phyloP scores from a whole-genome alignment of 2,113 vertebrate species.

The Zapus hudsonius region DNA sequence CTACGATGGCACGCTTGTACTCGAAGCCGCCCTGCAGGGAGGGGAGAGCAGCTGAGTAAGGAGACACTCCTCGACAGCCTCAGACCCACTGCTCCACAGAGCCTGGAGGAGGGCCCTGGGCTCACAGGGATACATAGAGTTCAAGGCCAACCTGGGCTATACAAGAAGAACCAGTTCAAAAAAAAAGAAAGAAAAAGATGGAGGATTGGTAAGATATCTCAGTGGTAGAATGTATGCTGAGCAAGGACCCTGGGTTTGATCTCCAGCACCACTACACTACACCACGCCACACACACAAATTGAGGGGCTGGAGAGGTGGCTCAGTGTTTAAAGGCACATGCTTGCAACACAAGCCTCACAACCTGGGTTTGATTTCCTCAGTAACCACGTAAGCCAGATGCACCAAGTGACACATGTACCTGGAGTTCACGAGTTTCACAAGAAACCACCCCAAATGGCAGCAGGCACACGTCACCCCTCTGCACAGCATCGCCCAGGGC shows the following conservation, averaged over 20 bases:
- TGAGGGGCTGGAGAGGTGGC: too few species aligned
- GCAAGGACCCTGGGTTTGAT: neutral
- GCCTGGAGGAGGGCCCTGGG: neutral
- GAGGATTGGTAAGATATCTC: neutral
- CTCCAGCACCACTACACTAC: neutral
- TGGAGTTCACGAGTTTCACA: neutral
- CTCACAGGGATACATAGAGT: neutral
- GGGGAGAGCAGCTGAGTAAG: slow-evolving; percentile 4
- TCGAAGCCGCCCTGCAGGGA: slow-evolving; percentile 87
- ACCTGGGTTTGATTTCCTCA: too few species aligned
- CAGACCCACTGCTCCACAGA: neutral
- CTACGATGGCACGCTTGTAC: slow-evolving; percentile 90
- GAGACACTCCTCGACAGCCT: neutral
- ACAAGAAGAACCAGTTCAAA: neutral
- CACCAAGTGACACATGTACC: too few species aligned
- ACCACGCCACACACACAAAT: too few species aligned
- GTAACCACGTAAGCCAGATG: too few species aligned
- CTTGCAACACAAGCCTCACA: too few species aligned
- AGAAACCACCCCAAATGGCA: neutral
- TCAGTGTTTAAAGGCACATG: too few species aligned
- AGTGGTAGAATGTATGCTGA: neutral
- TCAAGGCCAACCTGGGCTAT: neutral
- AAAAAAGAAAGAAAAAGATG: neutral
- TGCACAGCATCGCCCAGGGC: neutral
- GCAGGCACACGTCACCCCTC: neutral